phyloP scores from a whole-genome alignment of 1,140 invertebrate genomes.

The Hypsibius dujardini region DNA sequence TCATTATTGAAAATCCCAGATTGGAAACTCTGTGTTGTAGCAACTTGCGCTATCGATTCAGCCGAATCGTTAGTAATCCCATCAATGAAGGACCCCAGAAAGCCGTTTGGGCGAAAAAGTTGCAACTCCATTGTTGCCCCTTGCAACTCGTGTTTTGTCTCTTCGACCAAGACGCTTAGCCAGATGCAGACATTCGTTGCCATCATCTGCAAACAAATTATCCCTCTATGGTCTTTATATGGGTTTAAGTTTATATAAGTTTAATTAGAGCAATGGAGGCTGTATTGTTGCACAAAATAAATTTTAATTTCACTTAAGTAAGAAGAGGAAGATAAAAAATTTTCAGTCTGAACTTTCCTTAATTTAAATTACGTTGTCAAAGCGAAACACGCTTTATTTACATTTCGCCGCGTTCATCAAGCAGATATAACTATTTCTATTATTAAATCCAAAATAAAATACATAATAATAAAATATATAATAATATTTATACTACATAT shows the following conservation, averaged over 20 bases:
- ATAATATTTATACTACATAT: neutral
- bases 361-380: too few species aligned
- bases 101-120: neutral
- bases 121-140: neutral
- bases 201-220: constrained; percentile 45
- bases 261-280: neutral
- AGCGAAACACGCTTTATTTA: too few species aligned
- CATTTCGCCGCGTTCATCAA: too few species aligned
- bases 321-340: neutral
- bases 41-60: neutral
- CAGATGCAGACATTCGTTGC: constrained; percentile 81
- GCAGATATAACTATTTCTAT: neutral
- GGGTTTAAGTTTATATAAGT: neutral
- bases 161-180: constrained; percentile 74
- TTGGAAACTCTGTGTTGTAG: neutral
- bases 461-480: neutral
- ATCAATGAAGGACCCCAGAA: neutral
- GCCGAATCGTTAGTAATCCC: neutral
- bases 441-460: neutral
- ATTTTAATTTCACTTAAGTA: neutral
- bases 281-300: neutral
- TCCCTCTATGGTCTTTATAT: too few species aligned
- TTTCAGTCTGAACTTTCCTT: neutral
- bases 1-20: neutral
- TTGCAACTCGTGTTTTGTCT: constrained; percentile 61